Percentiles rank a stretch among this genome's conserved stretches.
Evolutionary conservation across 1,140 invertebrate species (phyloP).

Genomic region (Dermatophagoides farinae): DNA sequence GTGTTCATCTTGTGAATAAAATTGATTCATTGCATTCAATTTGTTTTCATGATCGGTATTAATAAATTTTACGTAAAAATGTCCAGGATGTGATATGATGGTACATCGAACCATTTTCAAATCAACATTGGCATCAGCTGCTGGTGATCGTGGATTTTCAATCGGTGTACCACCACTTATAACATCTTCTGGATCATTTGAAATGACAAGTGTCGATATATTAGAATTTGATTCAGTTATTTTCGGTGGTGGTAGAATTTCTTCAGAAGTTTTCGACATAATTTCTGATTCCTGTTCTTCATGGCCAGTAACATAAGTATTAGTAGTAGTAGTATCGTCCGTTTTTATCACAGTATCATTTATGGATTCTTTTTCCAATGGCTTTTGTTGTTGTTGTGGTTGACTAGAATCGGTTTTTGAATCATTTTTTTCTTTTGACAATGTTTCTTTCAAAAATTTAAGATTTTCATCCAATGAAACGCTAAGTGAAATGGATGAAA

Average conservation of each 20-base stretch:
- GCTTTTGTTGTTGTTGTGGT: background rate
- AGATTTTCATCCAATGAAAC: background rate
- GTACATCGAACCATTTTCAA: background rate
- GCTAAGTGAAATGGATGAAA: background rate
- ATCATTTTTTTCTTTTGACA: background rate
- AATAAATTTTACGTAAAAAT: conserved; percentile 2
- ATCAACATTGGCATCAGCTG: background rate
- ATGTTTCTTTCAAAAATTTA: background rate
- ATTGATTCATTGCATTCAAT: background rate
- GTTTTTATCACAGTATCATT: background rate
- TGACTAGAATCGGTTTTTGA: background rate
- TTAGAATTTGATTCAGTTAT: too few relatives aligned
- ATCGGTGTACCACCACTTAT: background rate
- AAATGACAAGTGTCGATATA: too few relatives aligned
- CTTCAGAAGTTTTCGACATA: background rate
- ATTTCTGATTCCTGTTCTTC: background rate
- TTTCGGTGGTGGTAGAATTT: background rate
- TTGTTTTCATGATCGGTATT: background rate
- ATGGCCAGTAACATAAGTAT: background rate
- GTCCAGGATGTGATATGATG: background rate
- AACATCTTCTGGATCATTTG: background rate
- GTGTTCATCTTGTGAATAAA: background rate
- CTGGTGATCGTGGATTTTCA: background rate
- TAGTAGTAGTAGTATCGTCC: background rate
- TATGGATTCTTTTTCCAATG: background rate